These are phyloP conservation scores for Habroteleia sp. DNA, from an alignment of 2,888 invertebrate species.

Conservation along the genomic window DNA sequence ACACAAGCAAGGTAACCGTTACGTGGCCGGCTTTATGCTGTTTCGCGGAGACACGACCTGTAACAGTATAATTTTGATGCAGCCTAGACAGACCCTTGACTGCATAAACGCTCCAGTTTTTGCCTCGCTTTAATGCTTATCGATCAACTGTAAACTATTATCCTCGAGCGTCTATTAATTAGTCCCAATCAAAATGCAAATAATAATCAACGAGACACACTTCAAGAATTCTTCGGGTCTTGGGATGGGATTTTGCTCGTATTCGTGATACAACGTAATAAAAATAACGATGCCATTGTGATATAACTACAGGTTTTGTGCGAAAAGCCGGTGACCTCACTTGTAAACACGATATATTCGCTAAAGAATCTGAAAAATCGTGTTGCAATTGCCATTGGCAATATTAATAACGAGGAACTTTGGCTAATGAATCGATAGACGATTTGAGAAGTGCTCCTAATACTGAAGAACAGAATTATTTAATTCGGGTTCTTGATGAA, in stretches of 20 bases:
- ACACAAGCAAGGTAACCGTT: slow-evolving; percentile 71
- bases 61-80: slow-evolving; percentile 61
- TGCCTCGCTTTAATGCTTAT: slow-evolving; percentile 23
- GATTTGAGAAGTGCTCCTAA: too few species aligned
- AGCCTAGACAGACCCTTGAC: slow-evolving; percentile 61
- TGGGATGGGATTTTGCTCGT: too few species aligned
- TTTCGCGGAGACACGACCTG: slow-evolving; percentile 62
- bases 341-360: slow-evolving; percentile 37
- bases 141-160: slow-evolving; percentile 54
- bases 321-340: slow-evolving; percentile 48
- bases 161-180: too few species aligned
- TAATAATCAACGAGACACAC: too few species aligned
- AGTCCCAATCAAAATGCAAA: too few species aligned
- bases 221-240: too few species aligned
- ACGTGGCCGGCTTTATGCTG: slow-evolving; percentile 77
- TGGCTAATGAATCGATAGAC: too few species aligned
- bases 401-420: too few species aligned
- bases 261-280: too few species aligned
- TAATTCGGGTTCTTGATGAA: too few species aligned
- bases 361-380: slow-evolving; percentile 22
- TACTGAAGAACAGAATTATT: too few species aligned
- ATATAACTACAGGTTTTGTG: slow-evolving; percentile 24
- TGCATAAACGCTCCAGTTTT: slow-evolving; percentile 57
- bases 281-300: slow-evolving; percentile 10
- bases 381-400: background rate